Percentiles rank a stretch among this genome's conserved stretches.
phyloP scores from a whole-genome alignment of 2,888 invertebrate genomes.

The Eristalis arbustorum region DNA sequence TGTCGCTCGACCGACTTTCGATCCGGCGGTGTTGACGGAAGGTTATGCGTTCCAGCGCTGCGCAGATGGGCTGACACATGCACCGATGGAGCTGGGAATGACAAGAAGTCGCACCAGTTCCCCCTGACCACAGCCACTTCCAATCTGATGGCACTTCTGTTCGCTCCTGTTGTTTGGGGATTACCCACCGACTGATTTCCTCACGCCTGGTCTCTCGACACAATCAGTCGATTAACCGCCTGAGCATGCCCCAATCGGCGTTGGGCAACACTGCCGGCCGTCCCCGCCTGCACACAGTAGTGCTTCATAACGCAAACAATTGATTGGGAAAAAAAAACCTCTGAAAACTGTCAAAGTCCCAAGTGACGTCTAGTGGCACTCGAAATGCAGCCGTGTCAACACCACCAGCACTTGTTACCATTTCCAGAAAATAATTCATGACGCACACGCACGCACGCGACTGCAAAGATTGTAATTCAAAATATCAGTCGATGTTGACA shows the following conservation, averaged over 20 bases:
- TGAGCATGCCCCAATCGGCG: not conserved
- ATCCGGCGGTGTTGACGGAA: not conserved
- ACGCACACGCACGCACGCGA: not conserved
- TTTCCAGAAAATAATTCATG: not conserved
- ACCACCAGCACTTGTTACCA: conserved; percentile 2
- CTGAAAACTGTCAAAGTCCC: not conserved
- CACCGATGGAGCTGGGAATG: not conserved
- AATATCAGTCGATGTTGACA: conserved; percentile 26
- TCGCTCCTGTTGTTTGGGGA: not conserved
- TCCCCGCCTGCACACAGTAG: not conserved
- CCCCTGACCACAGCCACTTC: not conserved
- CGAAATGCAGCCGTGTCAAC: conserved; percentile 6
- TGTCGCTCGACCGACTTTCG: not conserved
- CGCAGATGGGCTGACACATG: not conserved
- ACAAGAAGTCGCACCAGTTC: not conserved
- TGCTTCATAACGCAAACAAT: not conserved
- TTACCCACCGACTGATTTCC: not conserved
- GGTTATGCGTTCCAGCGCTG: not conserved
- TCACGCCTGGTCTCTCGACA: not conserved
- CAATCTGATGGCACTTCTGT: not conserved
- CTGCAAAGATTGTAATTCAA: conserved; percentile 11
- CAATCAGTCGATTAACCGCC: not conserved
- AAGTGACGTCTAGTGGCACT: not conserved
- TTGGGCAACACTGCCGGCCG: not conserved
- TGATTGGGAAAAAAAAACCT: not conserved